Evolutionary conservation across 2,888 invertebrate species (phyloP), one percentile per base, ranked within the genome.

Genomic region (Bugula neritina): DNA sequence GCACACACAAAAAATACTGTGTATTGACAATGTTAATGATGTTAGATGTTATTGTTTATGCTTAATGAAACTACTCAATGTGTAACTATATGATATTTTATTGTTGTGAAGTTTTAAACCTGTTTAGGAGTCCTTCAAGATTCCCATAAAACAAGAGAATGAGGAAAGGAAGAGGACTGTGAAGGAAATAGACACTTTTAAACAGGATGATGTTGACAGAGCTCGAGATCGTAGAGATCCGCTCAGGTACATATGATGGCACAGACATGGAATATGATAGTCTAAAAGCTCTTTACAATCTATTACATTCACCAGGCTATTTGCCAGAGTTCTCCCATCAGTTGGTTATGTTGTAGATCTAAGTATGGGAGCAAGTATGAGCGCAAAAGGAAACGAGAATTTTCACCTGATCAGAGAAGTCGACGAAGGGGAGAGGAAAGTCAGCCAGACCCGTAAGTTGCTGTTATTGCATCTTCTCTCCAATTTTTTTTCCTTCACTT

Each of bases 141-240:
- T 95, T 80, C 96, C 96, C 0, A 94, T 94, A 85, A 93, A 93
- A 77, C 93, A 95, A 81, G 88, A 93, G 72, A 91, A 94, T 74
- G 94, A 95, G 80, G 93, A 94, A 84, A 92, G 95, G 91, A 94
- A 94, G 81, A 93, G 93, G 81, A 94, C 94, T 81, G 63, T 63
- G 31, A 13, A 63, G 31, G 63, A 63, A 27, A 63, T 63, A 25
- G 63, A 63, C 31, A 63, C 63, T 31, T 13, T 10, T 27, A 63
- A 63, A n/a, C 63, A 63, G 3, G 63, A 63, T 3, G 57, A 57
- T 5, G 13, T 5, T 5, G 57, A 57, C 5, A 13, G 25, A 5
- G 5, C 5, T 23, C 17, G 25, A 57, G 63, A 63, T 31, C 21
- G 31, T 3, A 63, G n/a, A 27, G 63, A 63, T 13, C 31, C 63